Conservation (phyloP, 2,113 vertebrate genomes). For the Columba janthina region DNA sequence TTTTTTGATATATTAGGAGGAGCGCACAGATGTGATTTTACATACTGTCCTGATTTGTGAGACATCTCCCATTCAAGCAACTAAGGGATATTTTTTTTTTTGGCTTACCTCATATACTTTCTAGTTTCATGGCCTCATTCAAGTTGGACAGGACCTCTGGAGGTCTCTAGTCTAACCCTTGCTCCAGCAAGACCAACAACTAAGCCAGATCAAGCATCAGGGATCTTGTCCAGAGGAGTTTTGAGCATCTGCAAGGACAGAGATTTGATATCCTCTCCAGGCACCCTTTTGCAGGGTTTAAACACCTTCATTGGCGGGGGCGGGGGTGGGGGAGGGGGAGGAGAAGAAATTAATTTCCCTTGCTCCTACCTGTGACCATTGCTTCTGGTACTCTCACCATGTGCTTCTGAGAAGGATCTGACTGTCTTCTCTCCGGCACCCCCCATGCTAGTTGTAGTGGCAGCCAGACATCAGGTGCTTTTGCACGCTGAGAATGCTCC, state of each 20-base stretch:
- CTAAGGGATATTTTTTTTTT: background rate
- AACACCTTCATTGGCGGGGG: background rate
- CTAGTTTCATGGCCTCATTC: background rate
- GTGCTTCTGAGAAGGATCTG: background rate
- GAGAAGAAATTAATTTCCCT: background rate
- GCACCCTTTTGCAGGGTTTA: background rate
- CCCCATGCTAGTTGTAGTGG: background rate
- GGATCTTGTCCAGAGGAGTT: background rate
- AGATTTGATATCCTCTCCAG: background rate
- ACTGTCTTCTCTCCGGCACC: background rate
- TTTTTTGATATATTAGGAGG: background rate
- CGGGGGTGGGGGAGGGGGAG: accelerated
- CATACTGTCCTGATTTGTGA: background rate
- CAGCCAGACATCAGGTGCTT: background rate
- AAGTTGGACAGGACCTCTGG: background rate
- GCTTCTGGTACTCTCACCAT: background rate
- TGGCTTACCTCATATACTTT: background rate
- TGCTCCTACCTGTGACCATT: background rate
- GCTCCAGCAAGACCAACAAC: background rate
- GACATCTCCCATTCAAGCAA: background rate
- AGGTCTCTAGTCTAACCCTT: background rate
- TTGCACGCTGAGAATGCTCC: background rate
- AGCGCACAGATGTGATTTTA: background rate
- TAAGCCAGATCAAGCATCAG: background rate
- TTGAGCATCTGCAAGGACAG: background rate